Evolutionary conservation across 2,797 vertebrate species (phyloP), one percentile per base, ranked within the genome.

Genomic region (Botia kubotai): DNA sequence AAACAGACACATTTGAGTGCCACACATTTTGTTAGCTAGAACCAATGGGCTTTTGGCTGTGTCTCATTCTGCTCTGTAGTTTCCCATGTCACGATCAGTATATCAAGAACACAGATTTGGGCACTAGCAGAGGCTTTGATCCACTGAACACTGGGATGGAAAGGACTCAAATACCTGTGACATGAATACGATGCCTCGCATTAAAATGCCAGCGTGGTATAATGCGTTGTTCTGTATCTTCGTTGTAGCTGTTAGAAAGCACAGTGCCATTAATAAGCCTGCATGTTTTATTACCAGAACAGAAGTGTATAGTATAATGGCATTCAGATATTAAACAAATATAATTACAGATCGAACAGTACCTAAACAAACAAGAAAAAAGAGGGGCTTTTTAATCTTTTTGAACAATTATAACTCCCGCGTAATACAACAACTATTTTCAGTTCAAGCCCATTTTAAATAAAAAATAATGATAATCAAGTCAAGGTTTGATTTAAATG

Each of bases 211-310:
- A 46, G 10, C 43, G 10, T 10, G 10, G 43, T 46, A 46, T 11
- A 46, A 11, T 46, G 8, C 10, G 43, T 10, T 46, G 43, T 46
- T 10, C 60, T 11, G 17, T 11, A 29, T 16, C 13, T 62, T 12
- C 16, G 12, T 16, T 29, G 33, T 29, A 68, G 23, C n/a, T 53
- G 50, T 72, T 83, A 60, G 71, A 67, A 80, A 48, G 66, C 71
- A 79, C 72, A 75, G 69, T 79, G 63, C 17, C 60, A 72, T 70
- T 50, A 75, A 70, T 70, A 83, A 26, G 23, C 12, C 5, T 57
- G 52, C 55, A 21, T 21, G 10, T 4, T 58, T 58, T 21, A 21
- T 23, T 10, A 21, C 2, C 55, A 21, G 21, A 57, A 21, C 19
- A 6, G 17, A 60, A 4, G 21, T 60, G 11, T 3, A 26, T 8